phyloP scores from a whole-genome alignment of 2,113 vertebrate genomes.

The Takifugu flavidus region DNA sequence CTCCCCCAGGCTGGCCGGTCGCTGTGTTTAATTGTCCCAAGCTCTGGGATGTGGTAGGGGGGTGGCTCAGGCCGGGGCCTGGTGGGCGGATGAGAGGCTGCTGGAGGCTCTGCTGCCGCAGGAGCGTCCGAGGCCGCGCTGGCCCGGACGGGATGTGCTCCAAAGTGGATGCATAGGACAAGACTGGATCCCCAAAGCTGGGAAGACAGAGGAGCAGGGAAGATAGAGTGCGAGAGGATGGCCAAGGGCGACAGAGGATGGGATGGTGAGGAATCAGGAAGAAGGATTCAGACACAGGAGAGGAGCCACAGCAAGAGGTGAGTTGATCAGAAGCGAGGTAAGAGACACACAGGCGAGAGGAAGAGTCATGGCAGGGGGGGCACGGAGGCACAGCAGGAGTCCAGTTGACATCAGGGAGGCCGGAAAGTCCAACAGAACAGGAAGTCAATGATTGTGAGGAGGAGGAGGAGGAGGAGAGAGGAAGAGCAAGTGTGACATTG shows the following conservation, averaged over 20 bases:
- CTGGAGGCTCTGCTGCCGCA: constrained; percentile 95
- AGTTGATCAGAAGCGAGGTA: constrained; percentile 40
- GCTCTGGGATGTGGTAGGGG: constrained; percentile 93
- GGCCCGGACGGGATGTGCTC: constrained; percentile 87
- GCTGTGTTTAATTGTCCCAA: constrained; percentile 89
- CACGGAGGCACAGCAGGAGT: constrained; percentile 70
- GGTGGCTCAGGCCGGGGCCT: constrained; percentile 78
- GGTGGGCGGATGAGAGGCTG: constrained; percentile 90
- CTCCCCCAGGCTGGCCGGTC: constrained; percentile 74
- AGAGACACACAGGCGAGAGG: constrained; percentile 70
- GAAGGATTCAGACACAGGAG: constrained; percentile 70
- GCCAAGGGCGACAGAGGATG: constrained; percentile 63
- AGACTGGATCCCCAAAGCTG: constrained; percentile 90
- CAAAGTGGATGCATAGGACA: constrained; percentile 90
- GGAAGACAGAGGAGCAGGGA: constrained; percentile 75
- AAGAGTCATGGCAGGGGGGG: constrained; percentile 67
- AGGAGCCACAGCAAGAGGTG: constrained; percentile 28
- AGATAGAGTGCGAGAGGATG: constrained; percentile 67
- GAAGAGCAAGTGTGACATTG: constrained; percentile 22
- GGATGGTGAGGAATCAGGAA: constrained; percentile 74
- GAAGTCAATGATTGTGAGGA: constrained; percentile 43
- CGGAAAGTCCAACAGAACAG: constrained; percentile 74
- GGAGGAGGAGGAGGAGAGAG: constrained; percentile 24
- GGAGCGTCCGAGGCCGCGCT: constrained; percentile 87
- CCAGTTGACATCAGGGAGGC: constrained; percentile 65